Evolutionary conservation across 2,797 vertebrate genomes (phyloP).

Genomic region (Clarias fuscus): DNA sequence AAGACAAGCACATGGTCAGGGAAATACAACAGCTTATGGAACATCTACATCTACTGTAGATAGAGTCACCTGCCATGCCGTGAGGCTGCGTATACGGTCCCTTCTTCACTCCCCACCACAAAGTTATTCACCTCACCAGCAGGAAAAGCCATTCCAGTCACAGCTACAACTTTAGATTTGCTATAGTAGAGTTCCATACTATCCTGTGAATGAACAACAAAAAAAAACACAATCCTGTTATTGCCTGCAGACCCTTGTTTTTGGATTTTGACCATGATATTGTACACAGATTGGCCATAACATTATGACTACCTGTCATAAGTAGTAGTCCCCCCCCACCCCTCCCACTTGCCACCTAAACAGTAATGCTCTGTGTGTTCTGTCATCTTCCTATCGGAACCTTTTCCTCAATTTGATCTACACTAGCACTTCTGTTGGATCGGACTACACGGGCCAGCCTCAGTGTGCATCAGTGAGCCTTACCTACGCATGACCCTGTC

Average conservation of each 20-base stretch:
- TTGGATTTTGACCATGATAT: background rate
- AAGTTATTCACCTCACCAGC: slow-evolving; percentile 88
- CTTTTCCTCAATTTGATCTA: no score
- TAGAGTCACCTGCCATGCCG: slow-evolving; percentile 82
- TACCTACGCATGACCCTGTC: no score
- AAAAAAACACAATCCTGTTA: background rate
- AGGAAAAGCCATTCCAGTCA: slow-evolving; percentile 89
- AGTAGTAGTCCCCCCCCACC: no score
- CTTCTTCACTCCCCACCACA: slow-evolving; percentile 87
- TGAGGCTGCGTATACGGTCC: slow-evolving; percentile 85
- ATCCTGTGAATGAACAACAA: slow-evolving; percentile 70
- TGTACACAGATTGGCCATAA: background rate
- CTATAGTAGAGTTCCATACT: slow-evolving; percentile 89
- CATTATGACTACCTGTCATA: no score
- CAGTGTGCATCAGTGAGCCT: no score
- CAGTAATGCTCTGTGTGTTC: no score
- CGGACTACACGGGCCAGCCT: no score
- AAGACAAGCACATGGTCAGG: background rate
- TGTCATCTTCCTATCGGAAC: no score
- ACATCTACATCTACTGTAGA: background rate
- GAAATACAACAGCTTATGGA: background rate
- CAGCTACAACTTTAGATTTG: slow-evolving; percentile 85
- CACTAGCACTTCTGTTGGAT: no score
- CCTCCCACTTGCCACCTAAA: no score
- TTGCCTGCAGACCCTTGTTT: background rate